Percentiles rank a stretch among this genome's conserved stretches.
These are phyloP conservation scores for Noctua fimbriata DNA, from an alignment of 2,888 invertebrate species.

Conservation along the genomic window DNA sequence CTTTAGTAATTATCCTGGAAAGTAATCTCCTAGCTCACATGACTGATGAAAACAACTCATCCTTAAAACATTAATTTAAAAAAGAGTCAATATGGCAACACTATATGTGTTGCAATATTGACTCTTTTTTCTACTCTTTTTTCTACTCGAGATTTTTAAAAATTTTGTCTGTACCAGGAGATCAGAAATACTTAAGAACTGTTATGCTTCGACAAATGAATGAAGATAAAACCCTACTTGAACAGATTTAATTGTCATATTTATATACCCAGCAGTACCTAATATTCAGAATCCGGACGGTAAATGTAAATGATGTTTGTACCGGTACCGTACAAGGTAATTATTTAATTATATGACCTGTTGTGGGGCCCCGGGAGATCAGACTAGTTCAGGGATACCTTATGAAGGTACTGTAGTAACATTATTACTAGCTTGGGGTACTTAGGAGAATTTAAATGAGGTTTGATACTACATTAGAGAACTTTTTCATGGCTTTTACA, in stretches of 20 bases:
- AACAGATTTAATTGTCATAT: constrained; percentile 3
- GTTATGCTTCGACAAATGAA: neutral
- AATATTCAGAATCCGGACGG: constrained; percentile 23
- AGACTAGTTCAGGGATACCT: constrained; percentile 38
- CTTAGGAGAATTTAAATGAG: constrained; percentile 31
- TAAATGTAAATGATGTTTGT: constrained; percentile 44
- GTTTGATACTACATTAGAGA: neutral
- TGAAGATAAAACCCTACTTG: neutral
- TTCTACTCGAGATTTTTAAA: neutral
- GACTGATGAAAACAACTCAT: neutral
- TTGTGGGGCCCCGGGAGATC: constrained; percentile 32
- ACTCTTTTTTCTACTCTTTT: too few relatives aligned
- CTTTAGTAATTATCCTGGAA: neutral
- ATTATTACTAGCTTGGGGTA: constrained; percentile 43
- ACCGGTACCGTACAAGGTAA: constrained; percentile 23
- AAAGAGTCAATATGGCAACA: neutral
- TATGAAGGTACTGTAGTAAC: constrained; percentile 36
- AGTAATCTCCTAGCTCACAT: neutral
- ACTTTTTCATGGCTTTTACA: constrained; percentile 10
- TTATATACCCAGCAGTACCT: neutral
- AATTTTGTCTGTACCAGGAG: neutral
- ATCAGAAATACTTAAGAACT: neutral
- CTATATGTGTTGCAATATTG: too few relatives aligned
- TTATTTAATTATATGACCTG: constrained; percentile 57
- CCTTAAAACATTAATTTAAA: neutral